These are phyloP conservation scores for Listronotus bonariensis DNA, from an alignment of 1,140 invertebrate genomes.

Conservation along the genomic window DNA sequence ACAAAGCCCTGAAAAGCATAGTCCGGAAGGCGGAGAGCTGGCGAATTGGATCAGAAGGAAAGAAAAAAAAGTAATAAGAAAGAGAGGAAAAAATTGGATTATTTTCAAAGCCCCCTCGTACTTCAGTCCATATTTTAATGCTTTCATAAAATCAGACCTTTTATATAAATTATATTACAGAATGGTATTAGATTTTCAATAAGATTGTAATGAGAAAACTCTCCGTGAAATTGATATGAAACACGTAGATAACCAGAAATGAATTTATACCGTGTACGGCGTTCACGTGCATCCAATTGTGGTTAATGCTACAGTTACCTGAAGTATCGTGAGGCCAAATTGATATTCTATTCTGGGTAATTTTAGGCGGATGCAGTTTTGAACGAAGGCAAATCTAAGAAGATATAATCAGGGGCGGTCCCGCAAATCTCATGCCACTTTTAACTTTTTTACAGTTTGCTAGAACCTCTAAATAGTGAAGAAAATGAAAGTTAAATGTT, in stretches of 20 bases:
- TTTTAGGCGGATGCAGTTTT: slow-evolving; percentile 8
- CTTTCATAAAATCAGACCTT: too few relatives aligned
- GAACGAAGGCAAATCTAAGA: not conserved
- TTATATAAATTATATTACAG: too few relatives aligned
- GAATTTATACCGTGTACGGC: slow-evolving; percentile 2
- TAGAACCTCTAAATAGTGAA: too few relatives aligned
- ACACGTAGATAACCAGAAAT: slow-evolving; percentile 11
- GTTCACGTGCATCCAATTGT: slow-evolving; percentile 6
- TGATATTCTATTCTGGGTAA: slow-evolving; percentile 9
- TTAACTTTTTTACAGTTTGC: too few relatives aligned
- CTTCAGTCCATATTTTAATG: too few relatives aligned
- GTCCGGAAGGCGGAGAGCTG: too few relatives aligned
- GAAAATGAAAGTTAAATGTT: too few relatives aligned
- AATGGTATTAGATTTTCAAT: not conserved
- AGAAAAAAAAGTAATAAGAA: too few relatives aligned
- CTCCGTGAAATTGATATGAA: slow-evolving; percentile 9
- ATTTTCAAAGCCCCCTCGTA: too few relatives aligned
- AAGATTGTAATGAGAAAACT: not conserved
- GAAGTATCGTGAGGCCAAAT: slow-evolving; percentile 1
- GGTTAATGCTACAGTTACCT: slow-evolving; percentile 4
- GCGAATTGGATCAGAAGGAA: too few relatives aligned
- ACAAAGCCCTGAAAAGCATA: too few relatives aligned
- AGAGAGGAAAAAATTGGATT: too few relatives aligned
- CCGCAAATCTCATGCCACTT: not conserved
- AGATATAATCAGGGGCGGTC: not conserved